Evolutionary conservation across 2,888 invertebrate genomes (phyloP).

Genomic region (Caradrina clavipalpis): DNA sequence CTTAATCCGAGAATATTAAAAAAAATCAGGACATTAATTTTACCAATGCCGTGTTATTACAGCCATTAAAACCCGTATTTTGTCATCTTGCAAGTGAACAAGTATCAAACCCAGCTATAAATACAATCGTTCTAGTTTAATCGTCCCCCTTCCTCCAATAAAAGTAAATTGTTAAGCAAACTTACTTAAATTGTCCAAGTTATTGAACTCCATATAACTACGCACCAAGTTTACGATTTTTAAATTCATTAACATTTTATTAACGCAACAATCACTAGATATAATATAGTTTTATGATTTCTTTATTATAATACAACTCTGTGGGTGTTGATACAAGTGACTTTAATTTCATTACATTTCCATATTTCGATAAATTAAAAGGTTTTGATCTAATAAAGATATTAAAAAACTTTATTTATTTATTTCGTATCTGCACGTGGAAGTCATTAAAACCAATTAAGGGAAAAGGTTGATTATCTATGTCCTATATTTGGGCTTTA

Average conservation of each 20-base stretch:
- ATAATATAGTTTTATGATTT: constrained; percentile 39
- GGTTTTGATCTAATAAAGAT: constrained; percentile 25
- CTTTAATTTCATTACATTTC: constrained; percentile 43
- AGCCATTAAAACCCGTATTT: neutral
- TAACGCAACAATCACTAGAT: constrained; percentile 17
- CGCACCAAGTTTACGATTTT: constrained; percentile 25
- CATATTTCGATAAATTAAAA: constrained; percentile 41
- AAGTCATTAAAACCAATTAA: constrained; percentile 34
- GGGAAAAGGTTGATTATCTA: constrained; percentile 2
- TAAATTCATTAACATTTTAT: constrained; percentile 57
- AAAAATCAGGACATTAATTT: neutral
- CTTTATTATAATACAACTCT: constrained; percentile 21
- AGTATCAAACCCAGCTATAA: neutral
- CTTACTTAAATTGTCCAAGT: constrained; percentile 34
- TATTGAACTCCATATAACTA: constrained; percentile 34
- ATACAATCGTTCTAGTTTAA: neutral
- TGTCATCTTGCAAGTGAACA: neutral
- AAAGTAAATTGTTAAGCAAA: constrained; percentile 47
- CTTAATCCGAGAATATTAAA: no score
- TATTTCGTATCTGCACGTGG: neutral
- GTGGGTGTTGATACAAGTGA: constrained; percentile 54
- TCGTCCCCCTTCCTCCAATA: constrained; percentile 7
- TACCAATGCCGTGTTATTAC: neutral
- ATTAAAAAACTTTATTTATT: constrained; percentile 7
- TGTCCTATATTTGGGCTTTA: neutral